Evolutionary conservation across 2,888 invertebrate species (phyloP), one percentile per base, ranked within the genome.

Genomic region (Drosophila sordidula): DNA sequence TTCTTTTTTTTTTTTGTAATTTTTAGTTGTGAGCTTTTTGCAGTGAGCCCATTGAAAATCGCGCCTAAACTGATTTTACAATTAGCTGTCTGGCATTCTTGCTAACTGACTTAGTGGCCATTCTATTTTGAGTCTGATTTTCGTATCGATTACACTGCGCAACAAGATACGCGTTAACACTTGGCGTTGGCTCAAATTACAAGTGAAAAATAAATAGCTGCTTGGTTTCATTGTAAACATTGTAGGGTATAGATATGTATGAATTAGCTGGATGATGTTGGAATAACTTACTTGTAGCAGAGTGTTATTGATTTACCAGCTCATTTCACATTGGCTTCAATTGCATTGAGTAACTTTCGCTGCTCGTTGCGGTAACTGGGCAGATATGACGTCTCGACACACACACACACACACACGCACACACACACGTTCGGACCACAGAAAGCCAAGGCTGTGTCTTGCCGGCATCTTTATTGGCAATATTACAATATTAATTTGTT

Each of bases 21-120:
- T 61, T 62, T 81, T 68, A 67, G 75, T 46, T 66, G 79, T 71
- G 72, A 77, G 71, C 76, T 73, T 77, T 74, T 45, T 32, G 71
- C 66, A 70, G 71, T 71, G 84, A 78, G 78, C 72, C 73, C 80
- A 89, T 80, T 76, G 89, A 88, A 87, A 89, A 85, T 80, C 83
- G 87, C 88, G 87, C 79, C 80, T 88, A 88, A 90, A 89, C 89
- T 89, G 87, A 89, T 88, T 87, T 89, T 79, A 56, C 89, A 89
- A 87, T 90, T 85, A 87, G 89, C 72, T 62, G 78, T 70, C 75
- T 68, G 75, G 78, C 82, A 81, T 81, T 80, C 80, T 79, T 86
- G 86, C 90, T 89, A 89, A 89, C 78, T 85, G 83, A 90, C 89
- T 90, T 89, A 89, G 89, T 90, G 90, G 79, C 61, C 70, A 88